Evolutionary conservation across 2,113 vertebrate genomes (phyloP).

Genomic region (Rana temporaria): DNA sequence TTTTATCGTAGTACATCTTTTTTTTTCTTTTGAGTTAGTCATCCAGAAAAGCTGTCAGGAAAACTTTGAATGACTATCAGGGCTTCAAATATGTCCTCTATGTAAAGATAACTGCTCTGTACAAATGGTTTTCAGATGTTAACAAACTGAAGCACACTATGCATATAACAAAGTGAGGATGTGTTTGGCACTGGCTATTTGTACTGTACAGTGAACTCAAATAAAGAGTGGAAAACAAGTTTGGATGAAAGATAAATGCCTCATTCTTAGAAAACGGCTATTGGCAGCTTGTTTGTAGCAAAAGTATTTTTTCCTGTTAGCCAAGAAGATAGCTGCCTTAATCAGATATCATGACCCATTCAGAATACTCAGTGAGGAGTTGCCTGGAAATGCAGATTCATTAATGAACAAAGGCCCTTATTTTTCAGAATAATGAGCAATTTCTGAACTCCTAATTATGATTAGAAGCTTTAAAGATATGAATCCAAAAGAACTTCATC

Average conservation of each 20-base stretch:
- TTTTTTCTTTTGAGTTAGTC: too few species aligned
- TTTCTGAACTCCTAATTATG: conserved; percentile 63
- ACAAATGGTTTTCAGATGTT: too few species aligned
- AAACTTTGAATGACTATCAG: too few species aligned
- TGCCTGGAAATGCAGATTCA: conserved; percentile 67
- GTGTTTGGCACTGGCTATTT: conserved; percentile 11
- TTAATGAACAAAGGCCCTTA: conserved; percentile 68
- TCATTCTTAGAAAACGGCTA: conserved; percentile 50
- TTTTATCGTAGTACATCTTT: too few species aligned
- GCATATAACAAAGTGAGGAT: neutral
- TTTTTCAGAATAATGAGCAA: conserved; percentile 59
- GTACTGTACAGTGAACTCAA: conserved; percentile 11
- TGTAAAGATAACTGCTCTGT: too few species aligned
- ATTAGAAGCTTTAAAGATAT: conserved; percentile 62
- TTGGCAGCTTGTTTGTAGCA: conserved; percentile 53
- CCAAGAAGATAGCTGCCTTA: conserved; percentile 63
- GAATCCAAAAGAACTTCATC: conserved; percentile 56
- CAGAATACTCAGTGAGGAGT: conserved; percentile 65
- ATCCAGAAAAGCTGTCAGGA: too few species aligned
- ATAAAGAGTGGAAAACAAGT: neutral
- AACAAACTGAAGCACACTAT: neutral
- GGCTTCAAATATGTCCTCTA: too few species aligned
- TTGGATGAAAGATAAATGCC: neutral
- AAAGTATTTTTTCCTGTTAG: conserved; percentile 46
- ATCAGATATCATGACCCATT: conserved; percentile 67